Percentiles rank a stretch among this genome's conserved stretches.
phyloP scores from a whole-genome alignment of 2,113 vertebrate genomes.

The Syrrhaptes paradoxus region DNA sequence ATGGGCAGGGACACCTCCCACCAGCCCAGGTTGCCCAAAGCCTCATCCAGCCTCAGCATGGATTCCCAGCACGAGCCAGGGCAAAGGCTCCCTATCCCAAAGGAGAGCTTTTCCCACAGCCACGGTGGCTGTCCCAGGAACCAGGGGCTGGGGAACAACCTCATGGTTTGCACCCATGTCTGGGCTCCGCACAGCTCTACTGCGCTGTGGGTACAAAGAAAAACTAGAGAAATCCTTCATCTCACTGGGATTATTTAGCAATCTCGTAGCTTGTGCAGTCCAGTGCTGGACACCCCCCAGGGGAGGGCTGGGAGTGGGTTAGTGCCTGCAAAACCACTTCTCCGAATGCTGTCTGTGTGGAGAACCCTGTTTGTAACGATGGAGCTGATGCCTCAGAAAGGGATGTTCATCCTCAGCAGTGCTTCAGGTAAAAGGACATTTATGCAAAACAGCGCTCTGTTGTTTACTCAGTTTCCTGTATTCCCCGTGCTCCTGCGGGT shows the following conservation, averaged over 20 bases:
- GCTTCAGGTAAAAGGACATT: background rate
- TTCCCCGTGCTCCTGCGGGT: background rate
- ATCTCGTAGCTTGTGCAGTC: background rate
- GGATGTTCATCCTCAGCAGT: accelerated
- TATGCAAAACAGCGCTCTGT: background rate
- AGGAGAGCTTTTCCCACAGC: background rate
- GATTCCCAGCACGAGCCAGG: background rate
- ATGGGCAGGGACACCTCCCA: no score
- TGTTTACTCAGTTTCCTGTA: background rate
- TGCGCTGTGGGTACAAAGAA: background rate
- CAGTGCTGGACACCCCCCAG: accelerated
- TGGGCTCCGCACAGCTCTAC: background rate
- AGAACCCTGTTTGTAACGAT: accelerated
- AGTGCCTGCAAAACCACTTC: background rate
- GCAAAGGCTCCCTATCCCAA: background rate
- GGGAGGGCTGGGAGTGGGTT: background rate
- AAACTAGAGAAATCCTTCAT: background rate
- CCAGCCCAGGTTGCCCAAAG: no score
- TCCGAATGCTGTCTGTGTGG: accelerated
- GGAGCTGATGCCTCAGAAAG: accelerated
- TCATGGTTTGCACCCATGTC: background rate
- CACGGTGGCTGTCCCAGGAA: no score
- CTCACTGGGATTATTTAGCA: background rate
- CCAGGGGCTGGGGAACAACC: background rate
- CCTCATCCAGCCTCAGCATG: no score